A percentile compares a stretch with the other conserved stretches of the same genome.
phyloP scores from a whole-genome alignment of 1,140 invertebrate species.

The Parapsyche elsis region DNA sequence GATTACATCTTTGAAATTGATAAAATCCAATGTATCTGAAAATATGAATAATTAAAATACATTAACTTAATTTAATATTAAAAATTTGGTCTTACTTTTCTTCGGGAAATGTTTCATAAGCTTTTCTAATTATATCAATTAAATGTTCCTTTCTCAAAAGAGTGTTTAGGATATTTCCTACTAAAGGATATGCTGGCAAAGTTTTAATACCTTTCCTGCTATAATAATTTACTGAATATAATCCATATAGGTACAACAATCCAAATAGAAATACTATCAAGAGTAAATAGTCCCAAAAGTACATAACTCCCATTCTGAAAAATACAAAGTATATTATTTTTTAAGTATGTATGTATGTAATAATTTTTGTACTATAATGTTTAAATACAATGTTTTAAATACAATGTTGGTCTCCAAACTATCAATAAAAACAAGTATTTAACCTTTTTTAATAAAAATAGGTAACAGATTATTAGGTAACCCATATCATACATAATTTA shows the following conservation, averaged over 20 bases:
- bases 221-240: not conserved
- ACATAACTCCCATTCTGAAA: no score
- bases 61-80: not conserved
- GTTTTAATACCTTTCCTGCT: conserved; percentile 2
- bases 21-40: conserved; percentile 52
- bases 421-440: no score
- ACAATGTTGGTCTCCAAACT: no score
- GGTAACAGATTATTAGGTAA: no score
- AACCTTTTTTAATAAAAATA: no score
- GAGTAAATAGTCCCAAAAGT: not conserved
- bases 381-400: no score
- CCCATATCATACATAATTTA: no score
- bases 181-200: conserved; percentile 22
- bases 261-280: not conserved
- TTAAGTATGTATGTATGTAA: no score
- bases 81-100: conserved; percentile 28
- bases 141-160: conserved; percentile 18
- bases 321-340: no score
- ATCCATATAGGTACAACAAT: not conserved
- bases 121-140: not conserved
- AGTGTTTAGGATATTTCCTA: not conserved
- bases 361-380: no score
- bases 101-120: conserved; percentile 15
- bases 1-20: conserved; percentile 36
- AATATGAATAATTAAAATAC: not conserved